Percentiles rank a stretch among this genome's conserved stretches.
These are phyloP conservation scores for Ammodytes marinus DNA, from an alignment of 2,113 vertebrate species.

Conservation along the genomic window DNA sequence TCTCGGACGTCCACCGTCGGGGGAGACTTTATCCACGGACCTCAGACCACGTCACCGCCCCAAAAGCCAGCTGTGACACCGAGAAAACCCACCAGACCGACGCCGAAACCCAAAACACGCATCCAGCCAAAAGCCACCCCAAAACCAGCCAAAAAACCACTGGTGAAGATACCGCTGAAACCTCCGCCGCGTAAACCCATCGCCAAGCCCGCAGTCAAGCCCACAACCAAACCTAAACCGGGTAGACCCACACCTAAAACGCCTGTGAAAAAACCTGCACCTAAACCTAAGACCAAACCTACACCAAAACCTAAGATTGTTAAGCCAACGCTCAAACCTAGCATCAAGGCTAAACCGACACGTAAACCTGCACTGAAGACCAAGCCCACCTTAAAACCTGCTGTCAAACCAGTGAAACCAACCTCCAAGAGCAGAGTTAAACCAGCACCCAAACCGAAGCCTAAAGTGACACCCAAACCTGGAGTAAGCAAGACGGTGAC, in stretches of 20 bases:
- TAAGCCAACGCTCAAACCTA: slow-evolving; percentile 61
- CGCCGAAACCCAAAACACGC: slow-evolving; percentile 30
- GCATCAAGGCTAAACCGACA: slow-evolving; percentile 56
- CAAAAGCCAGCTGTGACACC: slow-evolving; percentile 29
- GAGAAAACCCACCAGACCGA: slow-evolving; percentile 55
- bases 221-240: slow-evolving; percentile 62
- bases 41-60: slow-evolving; percentile 55
- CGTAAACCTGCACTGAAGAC: slow-evolving; percentile 61
- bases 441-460: slow-evolving; percentile 64
- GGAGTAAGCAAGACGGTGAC: slow-evolving; percentile 63
- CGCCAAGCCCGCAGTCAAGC: slow-evolving; percentile 47
- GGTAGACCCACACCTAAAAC: slow-evolving; percentile 50
- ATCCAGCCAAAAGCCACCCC: slow-evolving; percentile 5
- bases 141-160: slow-evolving; percentile 46
- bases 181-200: slow-evolving; percentile 67
- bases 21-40: slow-evolving; percentile 74
- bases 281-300: slow-evolving; percentile 48
- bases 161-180: slow-evolving; percentile 45
- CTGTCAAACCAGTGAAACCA: slow-evolving; percentile 69
- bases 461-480: slow-evolving; percentile 56
- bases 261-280: slow-evolving; percentile 33
- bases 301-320: slow-evolving; percentile 53
- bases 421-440: slow-evolving; percentile 57
- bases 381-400: slow-evolving; percentile 65
- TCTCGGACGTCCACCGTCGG: slow-evolving; percentile 67